Conservation (phyloP, 2,113 vertebrate species). For the Rhynchopsitta pachyrhyncha region DNA sequence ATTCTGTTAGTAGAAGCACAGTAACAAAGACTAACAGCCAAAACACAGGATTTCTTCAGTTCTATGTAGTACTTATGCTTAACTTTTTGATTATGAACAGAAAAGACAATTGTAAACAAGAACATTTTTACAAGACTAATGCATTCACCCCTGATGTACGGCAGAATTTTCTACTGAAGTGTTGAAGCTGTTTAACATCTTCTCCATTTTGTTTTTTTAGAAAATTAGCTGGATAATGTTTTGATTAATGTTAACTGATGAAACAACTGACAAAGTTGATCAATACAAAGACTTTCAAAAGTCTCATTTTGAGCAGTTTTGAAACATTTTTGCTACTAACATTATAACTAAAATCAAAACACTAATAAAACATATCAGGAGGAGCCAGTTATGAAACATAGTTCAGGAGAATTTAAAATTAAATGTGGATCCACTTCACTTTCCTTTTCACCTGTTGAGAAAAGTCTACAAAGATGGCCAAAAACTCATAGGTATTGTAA, state of each 20-base stretch:
- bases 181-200: not conserved
- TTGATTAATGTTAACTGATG: not conserved
- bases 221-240: not conserved
- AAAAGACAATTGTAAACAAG: not conserved
- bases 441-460: not conserved
- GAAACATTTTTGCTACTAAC: not conserved
- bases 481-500: not conserved
- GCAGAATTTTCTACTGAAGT: not conserved
- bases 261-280: not conserved
- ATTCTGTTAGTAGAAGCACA: not conserved
- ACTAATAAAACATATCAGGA: not conserved
- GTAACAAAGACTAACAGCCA: not conserved
- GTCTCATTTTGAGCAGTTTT: not conserved
- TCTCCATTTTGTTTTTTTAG: not conserved
- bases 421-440: not conserved
- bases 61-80: not conserved
- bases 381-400: not conserved
- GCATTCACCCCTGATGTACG: not conserved
- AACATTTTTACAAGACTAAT: not conserved
- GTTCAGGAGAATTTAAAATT: not conserved
- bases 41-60: not conserved
- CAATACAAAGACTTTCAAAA: not conserved
- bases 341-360: not conserved
- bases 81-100: not conserved
- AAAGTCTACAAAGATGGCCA: not conserved